Base-by-base conservation (phyloP, 2,888 invertebrate species). In the Adelphocoris suturalis region DNA sequence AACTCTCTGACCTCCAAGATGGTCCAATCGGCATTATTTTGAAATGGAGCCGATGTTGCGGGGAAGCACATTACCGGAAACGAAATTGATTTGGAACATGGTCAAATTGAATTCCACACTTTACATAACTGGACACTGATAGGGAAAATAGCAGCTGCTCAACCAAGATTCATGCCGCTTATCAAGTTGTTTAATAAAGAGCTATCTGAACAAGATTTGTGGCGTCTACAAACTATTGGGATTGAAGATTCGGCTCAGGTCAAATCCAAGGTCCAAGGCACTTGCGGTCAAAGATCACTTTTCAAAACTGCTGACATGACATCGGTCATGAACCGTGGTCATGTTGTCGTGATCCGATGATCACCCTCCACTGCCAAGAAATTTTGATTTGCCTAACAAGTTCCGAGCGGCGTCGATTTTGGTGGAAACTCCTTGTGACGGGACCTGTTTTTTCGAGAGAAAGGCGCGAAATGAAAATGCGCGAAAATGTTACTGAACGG, bases 261-360 rank as follows among this genome's bases (percentile, higher is more conserved):
- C 11, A 86, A 75, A 48, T 55, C 87, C 5, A 75, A 46, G 16
- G 80, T 89, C 16, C 23, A 87, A 57, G 57, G 76, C 57, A 14
- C 90, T 90, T 13, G 89, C 75, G 0, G 86, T 89, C 0, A 80
- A 61, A 28, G 52, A 86, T 78, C 81, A 91, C 19, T 91, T 92
- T 86, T 80, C 7, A 75, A 91, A 13, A 93, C 92, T 0, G 92
- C 93, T 3, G 85, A 11, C 0, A 76, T 92, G 75, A 90, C 4
- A 91, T 92, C 14, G 92, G 92, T n/a, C 7, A 91, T 93, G 0
- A 93, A 93, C 90, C 92, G 92, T n/a, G 88, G 92, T 93, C 0
- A 75, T 89, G 28, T 90, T 93, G 14, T 93, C 93, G 11, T 93
- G 93, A 92, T 91, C 92, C 23, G 92, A 92, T 19, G 92, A 92